Conservation (phyloP, 2,888 invertebrate genomes). For the Apomyelois bistriatella region DNA sequence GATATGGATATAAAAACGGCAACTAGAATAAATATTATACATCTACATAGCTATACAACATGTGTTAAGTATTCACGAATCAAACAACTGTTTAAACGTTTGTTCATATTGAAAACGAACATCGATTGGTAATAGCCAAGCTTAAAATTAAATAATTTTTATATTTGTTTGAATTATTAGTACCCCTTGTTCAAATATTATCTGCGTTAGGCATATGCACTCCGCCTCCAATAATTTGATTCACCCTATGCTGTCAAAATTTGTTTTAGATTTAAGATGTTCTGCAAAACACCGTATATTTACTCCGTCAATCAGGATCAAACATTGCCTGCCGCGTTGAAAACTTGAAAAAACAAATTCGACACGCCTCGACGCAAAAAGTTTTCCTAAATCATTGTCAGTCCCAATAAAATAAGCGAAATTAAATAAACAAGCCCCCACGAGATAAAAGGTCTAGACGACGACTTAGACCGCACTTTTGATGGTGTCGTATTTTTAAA, state of each 20-base stretch:
- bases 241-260: slow-evolving; percentile 53
- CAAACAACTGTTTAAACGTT: slow-evolving; percentile 7
- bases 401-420: slow-evolving; percentile 72
- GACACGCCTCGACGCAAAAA: slow-evolving; percentile 45
- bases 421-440: slow-evolving; percentile 73
- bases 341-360: slow-evolving; percentile 43
- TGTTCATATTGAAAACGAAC: slow-evolving; percentile 18
- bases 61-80: background rate
- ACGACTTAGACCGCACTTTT: slow-evolving; percentile 69
- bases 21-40: no score
- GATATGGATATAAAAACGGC: no score
- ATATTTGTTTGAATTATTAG: slow-evolving; percentile 34
- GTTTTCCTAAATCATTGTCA: slow-evolving; percentile 73
- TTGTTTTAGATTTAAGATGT: slow-evolving; percentile 50
- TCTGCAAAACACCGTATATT: slow-evolving; percentile 46
- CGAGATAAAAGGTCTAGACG: slow-evolving; percentile 74
- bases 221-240: slow-evolving; percentile 46
- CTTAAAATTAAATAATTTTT: slow-evolving; percentile 1
- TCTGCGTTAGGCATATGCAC: slow-evolving; percentile 34
- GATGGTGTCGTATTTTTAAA: slow-evolving; percentile 74
- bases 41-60: no score
- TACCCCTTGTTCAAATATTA: slow-evolving; percentile 38
- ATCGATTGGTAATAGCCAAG: slow-evolving; percentile 1
- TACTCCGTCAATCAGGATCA: slow-evolving; percentile 74
- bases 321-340: slow-evolving; percentile 37